Evolutionary conservation across 2,113 vertebrate genomes (phyloP).

Genomic region (Halcyon senegalensis): DNA sequence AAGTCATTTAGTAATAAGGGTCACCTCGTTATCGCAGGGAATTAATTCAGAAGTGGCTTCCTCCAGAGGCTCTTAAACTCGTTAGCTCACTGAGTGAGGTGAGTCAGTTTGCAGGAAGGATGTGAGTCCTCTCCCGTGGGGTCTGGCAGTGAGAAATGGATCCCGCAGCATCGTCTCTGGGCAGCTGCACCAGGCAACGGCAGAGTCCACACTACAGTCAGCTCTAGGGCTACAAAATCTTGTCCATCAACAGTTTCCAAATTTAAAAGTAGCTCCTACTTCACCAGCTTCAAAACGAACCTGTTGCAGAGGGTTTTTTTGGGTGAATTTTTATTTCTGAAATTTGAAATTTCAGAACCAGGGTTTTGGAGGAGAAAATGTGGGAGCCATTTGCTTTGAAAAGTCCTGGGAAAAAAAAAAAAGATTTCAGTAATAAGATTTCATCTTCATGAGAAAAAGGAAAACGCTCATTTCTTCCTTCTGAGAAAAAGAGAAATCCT

Average conservation of each 20-base stretch:
- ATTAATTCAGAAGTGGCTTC: neutral
- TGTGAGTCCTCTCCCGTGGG: neutral
- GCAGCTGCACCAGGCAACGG: neutral
- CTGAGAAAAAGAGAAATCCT: neutral
- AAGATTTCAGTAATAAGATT: neutral
- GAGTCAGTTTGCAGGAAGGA: neutral
- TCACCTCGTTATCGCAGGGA: neutral
- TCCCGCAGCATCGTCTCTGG: neutral
- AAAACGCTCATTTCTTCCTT: neutral
- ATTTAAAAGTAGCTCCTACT: neutral
- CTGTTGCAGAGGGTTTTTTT: neutral
- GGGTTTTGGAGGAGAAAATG: neutral
- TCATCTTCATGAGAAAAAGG: neutral
- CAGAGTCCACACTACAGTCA: neutral
- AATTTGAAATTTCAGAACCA: neutral
- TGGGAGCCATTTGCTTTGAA: neutral
- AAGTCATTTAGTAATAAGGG: neutral
- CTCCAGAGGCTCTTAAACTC: neutral
- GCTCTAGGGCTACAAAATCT: neutral
- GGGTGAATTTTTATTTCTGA: neutral
- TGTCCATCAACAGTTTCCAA: rapidly evolving
- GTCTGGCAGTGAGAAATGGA: too few species aligned
- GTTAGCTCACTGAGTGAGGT: neutral
- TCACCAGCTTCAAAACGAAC: neutral
- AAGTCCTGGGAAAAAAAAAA: neutral